A percentile compares a stretch with the other conserved stretches of the same genome.
phyloP scores from a whole-genome alignment of 2,113 vertebrate species.

The Sialia sialis region DNA sequence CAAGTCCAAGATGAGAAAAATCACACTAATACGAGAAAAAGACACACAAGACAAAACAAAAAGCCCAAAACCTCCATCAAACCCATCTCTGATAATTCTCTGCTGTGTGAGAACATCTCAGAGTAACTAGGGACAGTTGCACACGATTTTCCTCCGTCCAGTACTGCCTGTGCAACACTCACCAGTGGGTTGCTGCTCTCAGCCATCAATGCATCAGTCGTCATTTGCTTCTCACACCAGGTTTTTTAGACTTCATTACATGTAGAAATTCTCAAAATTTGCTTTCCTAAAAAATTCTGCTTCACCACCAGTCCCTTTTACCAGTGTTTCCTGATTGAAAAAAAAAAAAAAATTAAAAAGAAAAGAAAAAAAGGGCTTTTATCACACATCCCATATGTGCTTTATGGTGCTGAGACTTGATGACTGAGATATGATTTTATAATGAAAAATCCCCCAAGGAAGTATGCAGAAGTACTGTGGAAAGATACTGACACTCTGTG shows the following conservation, averaged over 20 bases:
- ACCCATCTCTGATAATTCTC: neutral
- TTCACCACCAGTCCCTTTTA: neutral
- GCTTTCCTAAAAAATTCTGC: neutral
- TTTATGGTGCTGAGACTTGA: slow-evolving; percentile 16
- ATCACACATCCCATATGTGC: slow-evolving; percentile 1
- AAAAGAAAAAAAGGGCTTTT: neutral
- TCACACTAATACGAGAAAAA: neutral
- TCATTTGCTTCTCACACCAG: neutral
- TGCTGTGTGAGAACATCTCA: neutral
- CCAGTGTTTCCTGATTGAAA: neutral
- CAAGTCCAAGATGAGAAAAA: neutral
- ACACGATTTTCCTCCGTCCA: neutral
- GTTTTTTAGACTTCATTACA: neutral
- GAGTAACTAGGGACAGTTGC: neutral
- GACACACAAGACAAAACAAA: neutral
- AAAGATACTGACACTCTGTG: neutral
- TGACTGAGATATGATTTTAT: slow-evolving; percentile 30
- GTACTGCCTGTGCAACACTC: neutral
- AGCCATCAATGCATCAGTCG: neutral
- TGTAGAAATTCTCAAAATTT: neutral
- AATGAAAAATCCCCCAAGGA: slow-evolving; percentile 15
- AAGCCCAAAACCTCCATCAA: neutral
- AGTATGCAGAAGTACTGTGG: neutral
- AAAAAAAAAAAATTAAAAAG: neutral
- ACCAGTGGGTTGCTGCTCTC: neutral